Evolutionary conservation across 64 coral and sea anemone genomes (phyloP).

Genomic region (Montipora cactus): DNA sequence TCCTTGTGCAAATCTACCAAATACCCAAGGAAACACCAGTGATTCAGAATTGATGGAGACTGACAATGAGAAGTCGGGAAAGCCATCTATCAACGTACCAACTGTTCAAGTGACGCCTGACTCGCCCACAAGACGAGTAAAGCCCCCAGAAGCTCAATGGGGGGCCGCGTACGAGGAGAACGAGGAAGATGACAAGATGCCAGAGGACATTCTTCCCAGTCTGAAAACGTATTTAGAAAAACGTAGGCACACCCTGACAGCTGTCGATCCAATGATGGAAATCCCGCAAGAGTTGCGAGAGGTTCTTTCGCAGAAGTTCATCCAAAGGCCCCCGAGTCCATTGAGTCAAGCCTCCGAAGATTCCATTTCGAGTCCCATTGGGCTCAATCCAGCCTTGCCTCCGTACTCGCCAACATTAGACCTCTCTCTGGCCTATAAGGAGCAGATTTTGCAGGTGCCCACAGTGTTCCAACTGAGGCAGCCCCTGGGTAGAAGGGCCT

Average conservation of each 20-base stretch:
- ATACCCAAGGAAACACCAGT: background rate
- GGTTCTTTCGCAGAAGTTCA: conserved; percentile 70
- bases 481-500: conserved; percentile 90
- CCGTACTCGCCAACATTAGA: conserved; percentile 84
- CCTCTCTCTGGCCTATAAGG: conserved; percentile 88
- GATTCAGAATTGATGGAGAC: conserved; percentile 88
- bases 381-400: conserved; percentile 22
- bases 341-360: conserved; percentile 55
- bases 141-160: conserved; percentile 4
- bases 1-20: conserved; percentile 33
- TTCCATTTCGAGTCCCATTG: conserved; percentile 29
- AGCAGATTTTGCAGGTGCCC: conserved; percentile 92
- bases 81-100: conserved; percentile 78
- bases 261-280: conserved; percentile 88
- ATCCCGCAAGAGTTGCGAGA: conserved; percentile 85
- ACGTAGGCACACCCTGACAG: conserved; percentile 91
- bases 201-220: conserved; percentile 82
- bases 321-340: conserved; percentile 69
- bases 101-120: conserved; percentile 94
- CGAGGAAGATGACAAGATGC: conserved; percentile 93
- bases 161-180: conserved; percentile 51
- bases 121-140: conserved; percentile 68
- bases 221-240: conserved; percentile 86
- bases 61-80: conserved; percentile 40
- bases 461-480: conserved; percentile 84